A percentile compares a stretch with the other conserved stretches of the same genome.
Evolutionary conservation across 2,113 vertebrate genomes (phyloP).

Genomic region (Ellobius talpinus): DNA sequence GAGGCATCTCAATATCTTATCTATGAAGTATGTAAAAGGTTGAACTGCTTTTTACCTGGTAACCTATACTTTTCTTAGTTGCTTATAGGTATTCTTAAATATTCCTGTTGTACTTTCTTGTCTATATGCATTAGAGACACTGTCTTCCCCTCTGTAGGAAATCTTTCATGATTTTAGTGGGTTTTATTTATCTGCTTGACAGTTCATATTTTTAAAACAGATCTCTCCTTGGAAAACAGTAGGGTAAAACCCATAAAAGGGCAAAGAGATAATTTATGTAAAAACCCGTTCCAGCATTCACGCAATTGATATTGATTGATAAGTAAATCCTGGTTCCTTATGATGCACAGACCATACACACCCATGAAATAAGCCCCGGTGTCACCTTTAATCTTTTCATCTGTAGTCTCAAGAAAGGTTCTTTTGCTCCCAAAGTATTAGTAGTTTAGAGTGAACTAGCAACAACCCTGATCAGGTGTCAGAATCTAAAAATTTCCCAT

Average conservation of each 20-base stretch:
- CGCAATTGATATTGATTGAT: not conserved
- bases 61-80: not conserved
- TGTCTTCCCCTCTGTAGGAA: not conserved
- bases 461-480: not conserved
- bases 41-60: conserved; percentile 9
- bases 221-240: conserved; percentile 21
- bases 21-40: not conserved
- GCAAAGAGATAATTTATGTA: not conserved
- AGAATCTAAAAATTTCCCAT: not conserved
- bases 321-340: not conserved
- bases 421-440: not conserved
- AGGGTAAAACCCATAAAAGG: not conserved
- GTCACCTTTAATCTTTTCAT: not conserved
- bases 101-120: not conserved
- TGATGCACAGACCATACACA: not conserved
- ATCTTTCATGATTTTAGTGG: conserved; percentile 19
- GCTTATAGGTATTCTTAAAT: conserved; percentile 1
- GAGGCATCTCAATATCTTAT: not conserved
- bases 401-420: not conserved
- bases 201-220: not conserved
- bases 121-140: not conserved
- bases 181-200: not conserved
- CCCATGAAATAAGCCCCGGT: not conserved
- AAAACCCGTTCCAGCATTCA: not conserved
- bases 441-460: not conserved